Base-by-base conservation (phyloP, 1,140 invertebrate species). In the Dendrolimus kikuchii region DNA sequence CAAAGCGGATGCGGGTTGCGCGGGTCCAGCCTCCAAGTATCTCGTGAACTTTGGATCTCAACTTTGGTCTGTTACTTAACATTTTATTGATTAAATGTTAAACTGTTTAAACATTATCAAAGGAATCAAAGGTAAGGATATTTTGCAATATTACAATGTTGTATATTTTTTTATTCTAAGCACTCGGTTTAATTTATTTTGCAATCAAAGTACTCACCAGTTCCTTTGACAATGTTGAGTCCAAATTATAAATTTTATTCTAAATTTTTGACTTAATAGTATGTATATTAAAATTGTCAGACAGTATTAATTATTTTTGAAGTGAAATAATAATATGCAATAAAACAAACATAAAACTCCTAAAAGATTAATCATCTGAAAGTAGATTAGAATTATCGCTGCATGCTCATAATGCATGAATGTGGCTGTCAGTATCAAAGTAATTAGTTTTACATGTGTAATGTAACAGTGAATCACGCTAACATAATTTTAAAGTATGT, bases 21-120 rank as follows among this genome's bases (percentile, higher is more conserved):
- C 64, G 62, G 60, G 72, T 65, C 71, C 79, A 77, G 71, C 75
- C 81, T 85, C 81, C 81, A 85, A 85, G 81, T 85, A 84, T 81
- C 72, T 76, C 60, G 56, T 53, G 65, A 69, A 69, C 63, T 61
- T 65, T 63, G 62, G 64, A 48, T 72, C 58, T 65, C 67, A 68
- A 70, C 66, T 74, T 67, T 66, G 59, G 70, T 74, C 66, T 74
- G 71, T 68, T 63, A 62, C 56, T 50, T 44, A 51, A n/a, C 23
- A 23, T 23, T 23, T 23, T 23, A 23, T 23, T 23, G 23, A 23
- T 23, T 23, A 23, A 23, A 23, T 23, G 23, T 23, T 23, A 23
- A 23, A 23, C 51, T 41, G 39, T 40, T 51, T 38, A 10, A 38
- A 49, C 47, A 10, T 57, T 63, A 51, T 63, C 54, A 65, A 60